phyloP scores from a whole-genome alignment of 1,140 invertebrate genomes.

The Anastatus disparis region DNA sequence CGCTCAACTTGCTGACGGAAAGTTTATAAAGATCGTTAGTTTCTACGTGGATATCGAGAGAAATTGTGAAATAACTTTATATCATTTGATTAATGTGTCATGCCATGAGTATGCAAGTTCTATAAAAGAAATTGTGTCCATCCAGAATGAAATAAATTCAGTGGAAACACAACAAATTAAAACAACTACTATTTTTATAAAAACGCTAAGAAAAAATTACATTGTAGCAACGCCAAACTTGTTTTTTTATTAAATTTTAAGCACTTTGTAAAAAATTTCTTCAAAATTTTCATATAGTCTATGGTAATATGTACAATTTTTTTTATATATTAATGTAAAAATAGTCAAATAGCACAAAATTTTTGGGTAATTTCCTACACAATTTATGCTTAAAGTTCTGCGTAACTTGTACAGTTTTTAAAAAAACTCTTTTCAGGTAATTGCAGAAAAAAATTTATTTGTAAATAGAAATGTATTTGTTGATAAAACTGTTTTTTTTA shows the following conservation, averaged over 20 bases:
- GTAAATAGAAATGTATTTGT: too few species aligned
- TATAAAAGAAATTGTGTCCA: background rate
- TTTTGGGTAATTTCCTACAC: too few species aligned
- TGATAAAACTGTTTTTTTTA: too few species aligned
- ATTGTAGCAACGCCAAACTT: background rate
- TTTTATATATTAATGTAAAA: too few species aligned
- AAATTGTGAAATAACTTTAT: background rate
- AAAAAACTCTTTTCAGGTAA: too few species aligned
- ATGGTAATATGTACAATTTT: too few species aligned
- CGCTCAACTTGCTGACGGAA: background rate
- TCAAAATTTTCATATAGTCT: too few species aligned
- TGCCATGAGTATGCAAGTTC: background rate
- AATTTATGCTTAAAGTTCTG: too few species aligned
- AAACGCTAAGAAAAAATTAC: background rate
- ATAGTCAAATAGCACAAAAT: too few species aligned
- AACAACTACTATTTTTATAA: background rate
- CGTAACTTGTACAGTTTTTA: too few species aligned
- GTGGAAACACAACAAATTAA: background rate
- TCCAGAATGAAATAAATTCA: background rate
- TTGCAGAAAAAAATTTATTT: too few species aligned
- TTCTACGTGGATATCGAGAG: slow-evolving; percentile 6
- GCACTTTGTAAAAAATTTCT: too few species aligned
- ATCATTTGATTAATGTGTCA: background rate
- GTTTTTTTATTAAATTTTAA: background rate
- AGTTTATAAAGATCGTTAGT: slow-evolving; percentile 42